Base-by-base conservation (phyloP, 2,888 invertebrate species). In the Auanema sp. region DNA sequence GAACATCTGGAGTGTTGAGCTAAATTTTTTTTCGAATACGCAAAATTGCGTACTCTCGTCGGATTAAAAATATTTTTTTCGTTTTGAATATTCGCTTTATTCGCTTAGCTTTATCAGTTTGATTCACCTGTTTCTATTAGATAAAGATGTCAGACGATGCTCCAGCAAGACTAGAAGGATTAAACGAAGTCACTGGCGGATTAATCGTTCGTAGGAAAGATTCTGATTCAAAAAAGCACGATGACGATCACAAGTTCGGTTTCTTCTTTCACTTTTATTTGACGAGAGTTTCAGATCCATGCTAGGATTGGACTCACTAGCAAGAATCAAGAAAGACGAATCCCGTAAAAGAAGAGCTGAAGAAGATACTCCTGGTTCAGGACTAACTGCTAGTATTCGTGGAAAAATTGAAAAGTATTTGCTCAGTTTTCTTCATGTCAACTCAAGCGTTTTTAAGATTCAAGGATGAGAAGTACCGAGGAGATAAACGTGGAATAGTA, bases 261-360 rank as follows among this genome's bases (percentile, higher is more conserved):
- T 33, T 33, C 8, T 8, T 33, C 4, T 8, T 33, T 33, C 33
- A 33, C 3, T 33, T 8, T 33, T 33, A 52, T 52, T 21, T 0
- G 41, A n/a, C 1, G 43, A 16, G 21, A 18, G n/a, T 50, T 77
- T 66, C 60, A 78, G 75, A 18, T 86, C 86, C 2, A 63, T 84
- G 12, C 75, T 85, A 10, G 86, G 86, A 0, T 72, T 86, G 40
- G 86, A 86, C 64, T 80, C 75, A 67, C 73, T 86, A 12, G 86
- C 86, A 10, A 84, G 83, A 4, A 80, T 77, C 11, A 86, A 86
- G 69, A 55, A 71, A 55, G 72, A 76, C 47, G 55, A 77, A 47
- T 51, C 66, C 6, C 60, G 78, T 23, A 64, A 71, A 52, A 53
- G 75, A 11, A 43, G 60, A 11, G 71, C 66, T 4, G 72, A 68